These are phyloP conservation scores for Tragelaphus strepsiceros DNA, from an alignment of 2,113 vertebrate genomes.

Conservation along the genomic window DNA sequence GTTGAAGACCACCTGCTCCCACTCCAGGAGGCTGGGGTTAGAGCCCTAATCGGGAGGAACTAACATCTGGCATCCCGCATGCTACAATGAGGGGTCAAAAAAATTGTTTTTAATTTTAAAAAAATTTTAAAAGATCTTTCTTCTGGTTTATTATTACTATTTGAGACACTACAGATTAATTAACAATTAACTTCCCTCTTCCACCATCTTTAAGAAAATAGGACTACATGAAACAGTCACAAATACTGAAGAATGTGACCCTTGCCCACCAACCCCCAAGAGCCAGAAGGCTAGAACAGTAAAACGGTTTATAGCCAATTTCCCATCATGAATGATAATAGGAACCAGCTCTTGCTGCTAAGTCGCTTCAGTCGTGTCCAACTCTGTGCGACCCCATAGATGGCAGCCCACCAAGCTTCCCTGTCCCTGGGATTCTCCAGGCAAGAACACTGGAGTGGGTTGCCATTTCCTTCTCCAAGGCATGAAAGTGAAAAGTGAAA, in stretches of 20 bases:
- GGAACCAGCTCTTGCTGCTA: not conserved
- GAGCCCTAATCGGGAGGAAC: not conserved
- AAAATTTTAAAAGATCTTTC: not conserved
- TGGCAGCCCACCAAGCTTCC: no score
- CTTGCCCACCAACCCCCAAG: not conserved
- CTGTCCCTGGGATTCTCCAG: no score
- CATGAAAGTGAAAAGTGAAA: no score
- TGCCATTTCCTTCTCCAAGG: no score
- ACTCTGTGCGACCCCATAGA: no score
- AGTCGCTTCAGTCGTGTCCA: no score
- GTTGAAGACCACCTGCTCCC: not conserved
- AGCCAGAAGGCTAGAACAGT: not conserved
- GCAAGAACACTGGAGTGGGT: no score
- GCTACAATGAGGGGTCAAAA: not conserved
- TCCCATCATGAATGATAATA: not conserved
- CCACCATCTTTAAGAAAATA: not conserved
- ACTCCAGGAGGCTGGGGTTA: not conserved
- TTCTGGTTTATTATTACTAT: not conserved
- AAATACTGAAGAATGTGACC: not conserved
- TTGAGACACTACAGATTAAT: not conserved
- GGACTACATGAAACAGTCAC: not conserved
- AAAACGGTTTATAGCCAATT: not conserved
- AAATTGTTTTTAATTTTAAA: not conserved
- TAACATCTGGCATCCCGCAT: not conserved
- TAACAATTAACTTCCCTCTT: not conserved